Conservation (phyloP, 64 coral and sea anemone species). For the Anthopleura sola region DNA sequence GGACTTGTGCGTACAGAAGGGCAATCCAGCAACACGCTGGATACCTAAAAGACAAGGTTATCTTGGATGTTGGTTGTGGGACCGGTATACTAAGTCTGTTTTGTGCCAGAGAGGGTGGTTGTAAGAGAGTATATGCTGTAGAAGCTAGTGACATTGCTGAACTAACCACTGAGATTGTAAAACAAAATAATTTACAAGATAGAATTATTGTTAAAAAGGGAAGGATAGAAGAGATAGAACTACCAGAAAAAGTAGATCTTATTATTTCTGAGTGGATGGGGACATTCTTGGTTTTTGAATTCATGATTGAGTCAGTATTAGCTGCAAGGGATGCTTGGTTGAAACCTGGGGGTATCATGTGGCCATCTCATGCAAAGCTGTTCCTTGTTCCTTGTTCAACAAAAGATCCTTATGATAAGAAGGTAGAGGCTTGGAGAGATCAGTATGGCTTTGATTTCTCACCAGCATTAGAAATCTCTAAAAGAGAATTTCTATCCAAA, state of each 20-base stretch:
- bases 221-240: constrained; percentile 79
- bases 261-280: constrained; percentile 99
- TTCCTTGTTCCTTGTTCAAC: constrained; percentile 81
- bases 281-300: constrained; percentile 93
- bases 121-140: constrained; percentile 86
- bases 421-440: constrained; percentile 77
- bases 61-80: constrained; percentile 95
- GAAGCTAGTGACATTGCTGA: constrained; percentile 87
- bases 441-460: constrained; percentile 99
- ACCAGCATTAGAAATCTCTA: constrained; percentile 64
- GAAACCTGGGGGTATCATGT: constrained; percentile 47
- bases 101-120: constrained; percentile 75
- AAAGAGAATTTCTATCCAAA: constrained; percentile 73
- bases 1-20: constrained; percentile 66
- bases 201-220: constrained; percentile 75
- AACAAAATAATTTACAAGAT: constrained; percentile 63
- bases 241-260: constrained; percentile 91
- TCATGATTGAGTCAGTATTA: constrained; percentile 92
- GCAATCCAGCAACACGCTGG: constrained; percentile 44
- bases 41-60: constrained; percentile 65
- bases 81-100: constrained; percentile 94
- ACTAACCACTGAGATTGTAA: constrained; percentile 51
- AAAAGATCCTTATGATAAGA: constrained; percentile 59
- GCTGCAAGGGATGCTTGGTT: constrained; percentile 81
- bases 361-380: constrained; percentile 80